These are phyloP conservation scores for Meloe dianella DNA, from an alignment of 2,888 invertebrate genomes.

Conservation along the genomic window DNA sequence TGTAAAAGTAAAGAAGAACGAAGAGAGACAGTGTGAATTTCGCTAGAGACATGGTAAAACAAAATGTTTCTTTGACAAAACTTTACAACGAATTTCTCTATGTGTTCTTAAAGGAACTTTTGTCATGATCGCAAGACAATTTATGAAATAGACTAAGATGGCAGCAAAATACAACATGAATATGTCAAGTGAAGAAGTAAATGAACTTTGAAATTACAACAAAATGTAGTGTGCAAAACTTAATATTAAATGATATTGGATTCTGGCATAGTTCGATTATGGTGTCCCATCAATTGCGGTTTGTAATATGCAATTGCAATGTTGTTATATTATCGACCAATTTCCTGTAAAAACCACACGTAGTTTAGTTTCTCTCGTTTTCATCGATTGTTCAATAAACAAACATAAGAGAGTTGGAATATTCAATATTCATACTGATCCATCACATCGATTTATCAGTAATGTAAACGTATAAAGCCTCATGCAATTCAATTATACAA, in stretches of 20 bases:
- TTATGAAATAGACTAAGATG: background rate
- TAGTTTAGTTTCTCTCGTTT: background rate
- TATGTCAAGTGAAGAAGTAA: background rate
- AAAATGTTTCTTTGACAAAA: background rate
- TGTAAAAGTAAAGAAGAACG: background rate
- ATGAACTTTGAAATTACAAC: background rate
- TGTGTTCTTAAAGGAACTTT: background rate
- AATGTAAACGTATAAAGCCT: background rate
- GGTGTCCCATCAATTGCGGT: constrained; percentile 1
- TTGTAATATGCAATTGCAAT: background rate
- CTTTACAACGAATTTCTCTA: background rate
- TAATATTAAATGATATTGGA: background rate
- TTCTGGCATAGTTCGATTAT: background rate
- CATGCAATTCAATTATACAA: constrained; percentile 6
- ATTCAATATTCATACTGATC: background rate
- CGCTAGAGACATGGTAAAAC: background rate
- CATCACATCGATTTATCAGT: background rate
- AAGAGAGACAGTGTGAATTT: background rate
- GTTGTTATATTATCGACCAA: background rate
- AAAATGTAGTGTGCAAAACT: background rate
- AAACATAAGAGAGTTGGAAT: background rate
- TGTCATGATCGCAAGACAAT: background rate
- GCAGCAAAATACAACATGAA: background rate
- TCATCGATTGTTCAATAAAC: background rate
- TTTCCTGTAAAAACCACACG: background rate